Evolutionary conservation across 1,140 invertebrate genomes (phyloP), one percentile per base, ranked within the genome.

Genomic region (Atopsyche davidsoni): DNA sequence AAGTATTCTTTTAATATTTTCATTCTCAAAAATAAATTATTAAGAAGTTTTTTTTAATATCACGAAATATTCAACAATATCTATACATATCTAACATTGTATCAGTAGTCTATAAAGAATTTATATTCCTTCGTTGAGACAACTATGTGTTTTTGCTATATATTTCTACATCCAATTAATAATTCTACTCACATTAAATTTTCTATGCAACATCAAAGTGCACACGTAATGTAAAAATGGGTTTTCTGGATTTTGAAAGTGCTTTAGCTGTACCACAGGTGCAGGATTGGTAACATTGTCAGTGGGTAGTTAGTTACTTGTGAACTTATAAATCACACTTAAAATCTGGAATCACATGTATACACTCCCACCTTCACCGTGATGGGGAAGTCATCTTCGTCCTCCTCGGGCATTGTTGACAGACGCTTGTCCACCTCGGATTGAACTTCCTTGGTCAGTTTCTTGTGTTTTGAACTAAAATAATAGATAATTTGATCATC

Each of bases 341-440:
- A 58, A 54, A 58, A 58, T 44, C 48, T 58, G 22, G 56, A 58
- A 53, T 58, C 56, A 40, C 51, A 58, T 39, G 51, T 51, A 31
- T 54, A 39, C 51, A 66, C 64, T 65, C 70, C 76, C 70, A 78
- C 77, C 76, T 78, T 78, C 57, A 72, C 64, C 9, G 68, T 71
- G 13, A 67, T 66, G 2, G 69, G 67, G 47, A 66, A 57, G 48
- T 79, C 75, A 35, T 74, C 72, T 61, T 74, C 72, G 44, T 74
- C 72, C 4, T 68, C 66, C 53, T 74, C 72, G 14, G 64, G 65
- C 72, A 74, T 74, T 14, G 66, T 69, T 1, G 72, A 74, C 11
- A 74, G 62, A 45, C 72, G 59, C 47, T 70, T 66, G 55, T 74
- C 72, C 25, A 74, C 67, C 54, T 74, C 72, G 2, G 70, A 68